Conservation (phyloP, 1,140 invertebrate species). For the Polypedilum vanderplanki region DNA sequence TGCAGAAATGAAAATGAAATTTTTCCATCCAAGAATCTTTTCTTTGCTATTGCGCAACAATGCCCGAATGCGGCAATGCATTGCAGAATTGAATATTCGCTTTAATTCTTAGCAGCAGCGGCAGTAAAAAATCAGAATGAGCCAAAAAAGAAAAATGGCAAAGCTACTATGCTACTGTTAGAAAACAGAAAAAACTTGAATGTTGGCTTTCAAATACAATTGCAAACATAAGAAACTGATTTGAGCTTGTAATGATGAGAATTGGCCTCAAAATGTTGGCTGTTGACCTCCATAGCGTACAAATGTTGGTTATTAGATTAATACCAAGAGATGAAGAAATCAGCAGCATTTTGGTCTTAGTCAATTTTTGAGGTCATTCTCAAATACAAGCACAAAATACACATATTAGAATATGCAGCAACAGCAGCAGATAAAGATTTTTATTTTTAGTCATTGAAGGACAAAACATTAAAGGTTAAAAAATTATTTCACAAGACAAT, state of each 20-base stretch:
- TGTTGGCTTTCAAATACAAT: neutral
- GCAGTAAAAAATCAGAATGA: neutral
- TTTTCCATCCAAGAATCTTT: neutral
- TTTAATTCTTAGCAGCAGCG: neutral
- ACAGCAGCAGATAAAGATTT: neutral
- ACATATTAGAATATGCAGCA: too few species aligned
- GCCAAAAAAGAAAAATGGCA: neutral
- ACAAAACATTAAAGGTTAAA: neutral
- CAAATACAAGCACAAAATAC: too few species aligned
- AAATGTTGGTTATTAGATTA: neutral
- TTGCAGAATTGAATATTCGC: neutral
- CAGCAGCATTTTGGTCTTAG: neutral
- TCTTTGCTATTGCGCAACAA: slow-evolving; percentile 10
- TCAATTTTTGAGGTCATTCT: neutral
- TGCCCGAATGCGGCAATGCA: neutral
- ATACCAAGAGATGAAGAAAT: neutral
- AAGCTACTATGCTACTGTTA: neutral
- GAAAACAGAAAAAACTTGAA: neutral
- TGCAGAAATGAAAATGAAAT: neutral
- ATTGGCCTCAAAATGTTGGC: neutral
- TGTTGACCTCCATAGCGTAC: neutral
- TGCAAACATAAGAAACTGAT: neutral
- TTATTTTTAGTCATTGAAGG: neutral
- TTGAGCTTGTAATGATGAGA: neutral
- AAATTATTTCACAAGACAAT: neutral